Conservation (phyloP, 2,113 vertebrate species). For the Macrotis lagotis region DNA sequence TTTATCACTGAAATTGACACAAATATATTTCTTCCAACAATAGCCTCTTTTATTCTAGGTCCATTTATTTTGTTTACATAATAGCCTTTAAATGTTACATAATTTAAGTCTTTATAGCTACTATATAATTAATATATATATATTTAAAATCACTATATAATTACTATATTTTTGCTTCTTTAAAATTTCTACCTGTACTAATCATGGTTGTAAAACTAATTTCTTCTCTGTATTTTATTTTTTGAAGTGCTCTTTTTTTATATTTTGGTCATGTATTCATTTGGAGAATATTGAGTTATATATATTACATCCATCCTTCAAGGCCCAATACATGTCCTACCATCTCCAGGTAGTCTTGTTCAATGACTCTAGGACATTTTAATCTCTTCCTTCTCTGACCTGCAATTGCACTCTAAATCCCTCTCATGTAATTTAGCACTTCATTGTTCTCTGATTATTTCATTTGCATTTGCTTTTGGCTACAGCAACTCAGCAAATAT, state of each 20-base stretch:
- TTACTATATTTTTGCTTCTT: background rate
- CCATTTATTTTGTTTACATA: background rate
- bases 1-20: background rate
- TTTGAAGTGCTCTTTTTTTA: background rate
- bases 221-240: background rate
- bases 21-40: background rate
- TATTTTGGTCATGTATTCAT: background rate
- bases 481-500: no score
- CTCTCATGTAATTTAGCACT: no score
- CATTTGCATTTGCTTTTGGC: no score
- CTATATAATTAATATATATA: no score
- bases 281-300: background rate
- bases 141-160: no score
- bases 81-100: background rate
- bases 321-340: background rate
- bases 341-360: background rate
- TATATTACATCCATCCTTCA: background rate
- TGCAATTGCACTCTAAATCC: no score
- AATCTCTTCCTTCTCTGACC: background rate
- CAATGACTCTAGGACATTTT: background rate
- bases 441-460: no score
- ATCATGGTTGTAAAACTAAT: background rate
- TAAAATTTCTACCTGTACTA: background rate
- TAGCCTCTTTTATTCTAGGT: background rate
- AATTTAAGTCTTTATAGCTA: background rate